Evolutionary conservation across 64 coral and sea anemone genomes (phyloP), one percentile per base, ranked within the genome.

Genomic region (Pachyseris speciosa): DNA sequence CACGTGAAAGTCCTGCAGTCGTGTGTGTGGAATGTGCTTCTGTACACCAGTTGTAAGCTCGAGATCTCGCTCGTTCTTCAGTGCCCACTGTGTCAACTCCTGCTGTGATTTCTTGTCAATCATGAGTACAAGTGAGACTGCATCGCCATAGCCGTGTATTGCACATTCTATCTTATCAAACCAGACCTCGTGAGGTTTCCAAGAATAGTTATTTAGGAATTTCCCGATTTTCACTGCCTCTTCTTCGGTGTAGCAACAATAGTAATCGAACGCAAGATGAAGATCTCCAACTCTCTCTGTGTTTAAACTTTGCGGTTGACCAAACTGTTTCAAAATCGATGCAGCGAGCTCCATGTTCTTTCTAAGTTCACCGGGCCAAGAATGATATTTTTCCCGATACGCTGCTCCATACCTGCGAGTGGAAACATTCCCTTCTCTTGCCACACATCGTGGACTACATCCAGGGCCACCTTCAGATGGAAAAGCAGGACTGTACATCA

Each of bases 1-100:
- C 90, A 92, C 85, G 19, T 92, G 90, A 85, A 92, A 92, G 37
- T 50, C 75, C n/a, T 92, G 90, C 57, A 92, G 81, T 11, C 64
- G 58, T 39, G 37, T 47, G 69, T 75, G 90, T 9, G 90, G 80
- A 19, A 92, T 74, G 40, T 92, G 64, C 38, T 92, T 92, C 26
- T 41, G 66, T 34, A 92, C 43, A 74, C 90, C 90, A 37, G 90
- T 92, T 61, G 39, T 13, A 16, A 44, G 17, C 64, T 92, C 81
- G 20, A 92, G 65, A 27, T 73, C 90, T 31, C 20, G 48, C 50
- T 92, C 90, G 48, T 47, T 84, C 41, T 85, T 42, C 59, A 92
- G 81, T 7, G 80, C 90, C 24, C 48, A 36, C 50, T 51, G 28
- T 2, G 75, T 33, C 40, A 92, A 57, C 32, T 85, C 75, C 52